phyloP scores from a whole-genome alignment of 2,113 vertebrate species.

The Lepus timidus region DNA sequence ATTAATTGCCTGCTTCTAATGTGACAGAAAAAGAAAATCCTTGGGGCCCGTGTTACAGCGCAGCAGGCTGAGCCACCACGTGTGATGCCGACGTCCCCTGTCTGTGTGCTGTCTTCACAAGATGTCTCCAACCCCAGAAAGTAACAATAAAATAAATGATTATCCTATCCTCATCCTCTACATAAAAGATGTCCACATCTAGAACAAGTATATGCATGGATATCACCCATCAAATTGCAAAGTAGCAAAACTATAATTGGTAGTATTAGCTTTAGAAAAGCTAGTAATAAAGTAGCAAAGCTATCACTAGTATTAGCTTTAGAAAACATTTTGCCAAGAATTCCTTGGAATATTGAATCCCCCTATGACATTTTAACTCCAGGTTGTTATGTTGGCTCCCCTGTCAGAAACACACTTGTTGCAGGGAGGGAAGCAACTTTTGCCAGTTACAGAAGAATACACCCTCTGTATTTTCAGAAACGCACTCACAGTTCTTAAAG shows the following conservation, averaged over 20 bases:
- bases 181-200: not conserved
- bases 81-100: too few species aligned
- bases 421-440: not conserved
- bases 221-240: not conserved
- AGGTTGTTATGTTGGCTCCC: not conserved
- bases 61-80: too few species aligned
- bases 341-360: not conserved
- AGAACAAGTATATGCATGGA: not conserved
- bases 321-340: not conserved
- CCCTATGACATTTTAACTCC: not conserved
- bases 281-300: not conserved
- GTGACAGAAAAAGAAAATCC: conserved; percentile 13
- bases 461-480: not conserved
- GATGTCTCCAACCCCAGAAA: not conserved
- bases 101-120: too few species aligned
- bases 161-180: not conserved
- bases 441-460: not conserved
- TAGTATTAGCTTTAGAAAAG: not conserved
- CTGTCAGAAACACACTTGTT: conserved; percentile 2
- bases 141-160: not conserved
- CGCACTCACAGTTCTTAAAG: not conserved
- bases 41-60: too few species aligned
- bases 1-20: not conserved
- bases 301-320: not conserved
- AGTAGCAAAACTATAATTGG: not conserved